Percentiles rank a stretch among this genome's conserved stretches.
Evolutionary conservation across 2,888 invertebrate species (phyloP).

Genomic region (Agonopterix subpropinquella): DNA sequence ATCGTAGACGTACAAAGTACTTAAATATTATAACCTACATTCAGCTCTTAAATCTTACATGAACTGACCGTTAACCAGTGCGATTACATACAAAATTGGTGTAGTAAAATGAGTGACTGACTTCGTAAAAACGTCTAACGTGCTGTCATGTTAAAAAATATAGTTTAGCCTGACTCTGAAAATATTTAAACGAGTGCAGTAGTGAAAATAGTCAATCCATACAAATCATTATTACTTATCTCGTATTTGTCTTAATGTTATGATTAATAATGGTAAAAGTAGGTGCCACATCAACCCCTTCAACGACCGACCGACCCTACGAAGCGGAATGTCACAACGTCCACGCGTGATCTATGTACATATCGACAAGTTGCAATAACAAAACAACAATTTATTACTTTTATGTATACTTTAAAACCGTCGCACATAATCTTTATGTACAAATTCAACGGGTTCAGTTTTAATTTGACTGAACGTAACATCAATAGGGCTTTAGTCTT

Average conservation of each 20-base stretch:
- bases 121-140: conserved; percentile 58
- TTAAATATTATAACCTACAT: conserved; percentile 58
- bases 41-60: conserved; percentile 63
- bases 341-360: conserved; percentile 62
- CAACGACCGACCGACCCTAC: conserved; percentile 42
- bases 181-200: conserved; percentile 61
- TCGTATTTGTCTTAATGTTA: conserved; percentile 30
- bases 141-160: conserved; percentile 62
- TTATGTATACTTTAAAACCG: conserved; percentile 58
- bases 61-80: conserved; percentile 63
- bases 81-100: conserved; percentile 66
- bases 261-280: conserved; percentile 36
- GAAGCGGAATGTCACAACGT: conserved; percentile 42
- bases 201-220: conserved; percentile 56
- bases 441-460: conserved; percentile 55
- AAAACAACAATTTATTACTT: conserved; percentile 51
- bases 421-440: conserved; percentile 59
- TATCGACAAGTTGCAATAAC: conserved; percentile 65
- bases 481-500: conserved; percentile 46
- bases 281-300: conserved; percentile 32
- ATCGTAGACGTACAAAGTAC: conserved; percentile 65
- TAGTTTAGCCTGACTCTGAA: conserved; percentile 51
- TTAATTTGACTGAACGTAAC: conserved; percentile 45
- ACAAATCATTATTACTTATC: conserved; percentile 43
- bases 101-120: conserved; percentile 63